Base-by-base conservation (phyloP, 2,888 invertebrate genomes). In the Pogonocherus hispidulus region DNA sequence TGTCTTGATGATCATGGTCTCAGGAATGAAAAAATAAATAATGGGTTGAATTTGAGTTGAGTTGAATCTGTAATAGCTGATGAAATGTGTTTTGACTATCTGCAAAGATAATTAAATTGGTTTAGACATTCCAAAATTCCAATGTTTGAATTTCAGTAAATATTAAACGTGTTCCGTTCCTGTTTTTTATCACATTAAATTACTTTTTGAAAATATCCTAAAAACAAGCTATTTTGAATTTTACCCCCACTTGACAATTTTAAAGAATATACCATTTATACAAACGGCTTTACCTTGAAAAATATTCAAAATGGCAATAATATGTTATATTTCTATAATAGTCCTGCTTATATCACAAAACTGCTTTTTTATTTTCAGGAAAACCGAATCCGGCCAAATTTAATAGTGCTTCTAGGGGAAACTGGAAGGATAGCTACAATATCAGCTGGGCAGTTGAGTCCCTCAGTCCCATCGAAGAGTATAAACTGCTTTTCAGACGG, bases 401-500 rank as follows among this genome's bases (percentile, higher is more conserved):
- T 84, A 88, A 87, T 79, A 91, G 91, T 77, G 88, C 89, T 71
- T 88, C 89, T 66, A 86, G 89, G 76, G 90, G 91, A 72, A 87
- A 88, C 76, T 90, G 85, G 82, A 83, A 86, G 69, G 88, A 87
- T 77, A 90, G 89, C 80, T 91, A 91, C 84, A 91, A 91, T 82
- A 90, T 91, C 75, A 90, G 90, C 55, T 92, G 91, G 91, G 87
- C 88, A 49, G 91, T 91, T 27, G 90, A 91, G 81, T 91, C 91
- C 63, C 88, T 90, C 80, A 89, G 90, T 74, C 90, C 91, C 62
- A 89, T 92, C 68, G 90, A 90, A 78, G 91, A 91, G 82, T 91
- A 90, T 84, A 89, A 90, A 84, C 84, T 92, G 75, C 88, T 88
- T 76, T 91, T 89, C 85, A 86, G 91, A 78, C 88, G 89, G 83